phyloP scores from a whole-genome alignment of 2,888 invertebrate genomes.

The Cerceris rybyensis region DNA sequence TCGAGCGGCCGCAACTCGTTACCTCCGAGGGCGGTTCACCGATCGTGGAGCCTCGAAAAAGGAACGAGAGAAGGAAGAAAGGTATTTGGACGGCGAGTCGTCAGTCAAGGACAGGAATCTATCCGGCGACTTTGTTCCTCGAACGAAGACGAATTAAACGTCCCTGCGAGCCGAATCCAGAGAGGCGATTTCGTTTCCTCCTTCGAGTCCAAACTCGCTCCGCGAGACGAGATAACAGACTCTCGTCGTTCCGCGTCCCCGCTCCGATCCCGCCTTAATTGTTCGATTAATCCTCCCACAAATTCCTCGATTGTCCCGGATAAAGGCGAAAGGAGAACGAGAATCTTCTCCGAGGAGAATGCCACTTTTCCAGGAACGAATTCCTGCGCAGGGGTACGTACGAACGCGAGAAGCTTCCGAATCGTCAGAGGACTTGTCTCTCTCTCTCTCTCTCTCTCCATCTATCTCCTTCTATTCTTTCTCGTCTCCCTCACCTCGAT shows the following conservation, averaged over 20 bases:
- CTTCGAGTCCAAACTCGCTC: not conserved
- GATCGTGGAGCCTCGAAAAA: constrained; percentile 13
- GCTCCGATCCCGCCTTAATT: too few species aligned
- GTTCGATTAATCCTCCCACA: too few species aligned
- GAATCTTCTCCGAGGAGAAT: not conserved
- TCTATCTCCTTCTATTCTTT: not conserved
- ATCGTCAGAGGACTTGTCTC: not conserved
- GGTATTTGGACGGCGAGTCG: constrained; percentile 19
- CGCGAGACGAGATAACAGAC: not conserved
- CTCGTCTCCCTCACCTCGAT: not conserved
- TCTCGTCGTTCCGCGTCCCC: too few species aligned
- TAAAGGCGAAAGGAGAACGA: too few species aligned
- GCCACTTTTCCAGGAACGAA: constrained; percentile 17
- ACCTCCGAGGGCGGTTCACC: constrained; percentile 12
- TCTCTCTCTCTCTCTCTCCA: not conserved
- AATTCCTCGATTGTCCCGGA: too few species aligned
- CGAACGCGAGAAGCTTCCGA: not conserved
- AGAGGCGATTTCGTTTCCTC: not conserved
- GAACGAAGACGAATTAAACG: constrained; percentile 17
- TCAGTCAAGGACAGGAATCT: constrained; percentile 26
- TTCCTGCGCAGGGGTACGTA: constrained; percentile 4
- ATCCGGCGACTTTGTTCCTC: constrained; percentile 9
- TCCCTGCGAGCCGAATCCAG: not conserved
- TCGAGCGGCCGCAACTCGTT: constrained; percentile 3
- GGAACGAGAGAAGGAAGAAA: constrained; percentile 12